Base-by-base conservation (phyloP, 1,140 invertebrate genomes). In the Macrotrachela quadricornifera region DNA sequence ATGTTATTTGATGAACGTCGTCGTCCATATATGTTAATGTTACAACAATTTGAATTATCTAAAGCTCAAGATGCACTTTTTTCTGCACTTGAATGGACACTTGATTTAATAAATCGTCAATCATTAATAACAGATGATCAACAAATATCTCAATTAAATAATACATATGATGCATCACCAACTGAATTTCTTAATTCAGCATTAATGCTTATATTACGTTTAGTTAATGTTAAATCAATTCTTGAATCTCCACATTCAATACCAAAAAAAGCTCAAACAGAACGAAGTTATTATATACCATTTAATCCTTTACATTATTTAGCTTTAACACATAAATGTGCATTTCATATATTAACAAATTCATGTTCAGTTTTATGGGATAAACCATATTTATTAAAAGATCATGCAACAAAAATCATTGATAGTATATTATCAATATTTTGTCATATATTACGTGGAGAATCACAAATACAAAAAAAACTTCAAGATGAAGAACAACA, bases 1-100 rank as follows among this genome's bases (percentile, higher is more conserved):
- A 82, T 87, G 78, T 65, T 88, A 4, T 87, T 88, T 65, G 85
- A 88, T 62, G 83, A 88, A 59, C 83, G 84, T 66, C 79, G 83
- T 53, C 78, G 79, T 64, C 82, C 83, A 1, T 88, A 84, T 65
- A 83, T 87, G 66, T 64, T 87, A 8, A 86, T 88, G 82, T 71
- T 88, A 13, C 80, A 83, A 56, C 82, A 83, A 59, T 88, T 88
- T 63, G 75, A 82, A 1, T 71, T 76, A 1, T 72, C 77, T 56
- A 80, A 80, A 1, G 83, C 83, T 0, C 77, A 82, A 55, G 74
- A 78, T 59, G 80, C 80, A 10, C 81, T 88, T 60, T 87, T 86
- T 63, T 74, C 77, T 46, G 45, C 36, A n/a, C 46, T 53, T 41
- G 42, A 48, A 14, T 53, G 51, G 51, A 17, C 51, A n/a, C n/a